These are phyloP conservation scores for Tetheella fluctuosa DNA, from an alignment of 2,888 invertebrate genomes.

Conservation along the genomic window DNA sequence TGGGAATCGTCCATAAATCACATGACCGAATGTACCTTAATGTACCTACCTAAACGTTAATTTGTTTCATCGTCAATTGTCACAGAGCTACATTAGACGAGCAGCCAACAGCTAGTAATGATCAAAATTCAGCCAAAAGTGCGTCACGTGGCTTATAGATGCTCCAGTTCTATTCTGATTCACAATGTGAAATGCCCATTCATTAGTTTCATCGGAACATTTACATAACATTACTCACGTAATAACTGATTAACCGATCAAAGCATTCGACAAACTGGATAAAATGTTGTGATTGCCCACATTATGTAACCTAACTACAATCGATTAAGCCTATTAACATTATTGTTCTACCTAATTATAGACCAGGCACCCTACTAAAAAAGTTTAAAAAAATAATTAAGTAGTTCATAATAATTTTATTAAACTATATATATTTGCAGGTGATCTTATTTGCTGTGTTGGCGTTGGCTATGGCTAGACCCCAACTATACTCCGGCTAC, in stretches of 20 bases:
- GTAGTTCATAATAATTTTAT: too few relatives aligned
- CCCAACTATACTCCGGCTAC: constrained; percentile 69
- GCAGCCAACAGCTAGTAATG: too few relatives aligned
- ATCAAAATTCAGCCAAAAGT: too few relatives aligned
- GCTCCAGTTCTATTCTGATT: too few relatives aligned
- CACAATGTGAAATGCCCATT: neutral
- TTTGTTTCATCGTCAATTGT: too few relatives aligned
- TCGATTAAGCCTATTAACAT: too few relatives aligned
- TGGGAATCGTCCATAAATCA: too few relatives aligned
- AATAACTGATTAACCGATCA: neutral
- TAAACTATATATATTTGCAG: constrained; percentile 50
- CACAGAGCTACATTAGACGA: too few relatives aligned
- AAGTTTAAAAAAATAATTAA: too few relatives aligned
- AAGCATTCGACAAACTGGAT: neutral
- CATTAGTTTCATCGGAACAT: neutral
- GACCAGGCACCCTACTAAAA: neutral
- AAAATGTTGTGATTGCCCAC: neutral
- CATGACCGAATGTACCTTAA: too few relatives aligned
- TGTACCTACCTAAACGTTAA: too few relatives aligned
- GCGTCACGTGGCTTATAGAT: too few relatives aligned
- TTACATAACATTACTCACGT: neutral
- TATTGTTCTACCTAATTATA: neutral
- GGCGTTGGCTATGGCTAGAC: constrained; percentile 75
- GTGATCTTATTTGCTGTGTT: constrained; percentile 72
- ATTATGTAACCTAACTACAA: neutral